Evolutionary conservation across 2,797 vertebrate species (phyloP), one percentile per base, ranked within the genome.

Genomic region (Betta splendens): DNA sequence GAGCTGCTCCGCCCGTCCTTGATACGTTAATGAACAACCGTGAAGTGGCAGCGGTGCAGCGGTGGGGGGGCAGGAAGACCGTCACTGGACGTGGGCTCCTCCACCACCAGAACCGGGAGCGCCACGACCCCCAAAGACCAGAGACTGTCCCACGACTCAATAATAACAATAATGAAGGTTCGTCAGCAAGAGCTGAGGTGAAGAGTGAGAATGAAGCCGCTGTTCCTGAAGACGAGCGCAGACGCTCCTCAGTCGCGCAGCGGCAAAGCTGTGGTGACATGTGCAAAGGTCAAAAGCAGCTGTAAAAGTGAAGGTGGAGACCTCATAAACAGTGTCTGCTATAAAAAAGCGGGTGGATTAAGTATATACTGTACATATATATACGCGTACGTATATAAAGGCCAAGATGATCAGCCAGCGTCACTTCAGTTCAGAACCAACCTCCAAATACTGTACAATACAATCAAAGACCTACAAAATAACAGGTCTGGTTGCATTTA

Each of bases 1-100:
- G 5, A 33, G 51, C 58, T 52, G 45, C 15, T 75, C 71, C 64
- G 62, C 65, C 69, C 77, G 70, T 67, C 74, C 62, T 56, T 35
- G 15, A 31, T 23, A 20, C 4, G 91, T 92, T 92, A 92, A 92
- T 92, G 87, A 92, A 91, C 87, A 91, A 92, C 90, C 61, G 58
- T 40, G 3, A 7, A 25, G 53, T 70, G 73, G 72, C 64, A 56
- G 54, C 40, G 0, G 63, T 42, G 52, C 53, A 51, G 6, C 33
- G 25, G 60, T 69, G 45, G 56, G 57, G 69, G 66, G 70, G 64
- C 20, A 25, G 63, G 40, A 43, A 68, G 55, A 57, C 67, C 46
- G 79, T 78, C 71, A 68, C 46, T 71, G 57, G 56, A 53, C 46
- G 54, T 53, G 39, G 16, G 73, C 35, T n/a, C n/a, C n/a, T n/a